Conservation (phyloP, 2,888 invertebrate genomes). For the Pachydiplax longipennis region DNA sequence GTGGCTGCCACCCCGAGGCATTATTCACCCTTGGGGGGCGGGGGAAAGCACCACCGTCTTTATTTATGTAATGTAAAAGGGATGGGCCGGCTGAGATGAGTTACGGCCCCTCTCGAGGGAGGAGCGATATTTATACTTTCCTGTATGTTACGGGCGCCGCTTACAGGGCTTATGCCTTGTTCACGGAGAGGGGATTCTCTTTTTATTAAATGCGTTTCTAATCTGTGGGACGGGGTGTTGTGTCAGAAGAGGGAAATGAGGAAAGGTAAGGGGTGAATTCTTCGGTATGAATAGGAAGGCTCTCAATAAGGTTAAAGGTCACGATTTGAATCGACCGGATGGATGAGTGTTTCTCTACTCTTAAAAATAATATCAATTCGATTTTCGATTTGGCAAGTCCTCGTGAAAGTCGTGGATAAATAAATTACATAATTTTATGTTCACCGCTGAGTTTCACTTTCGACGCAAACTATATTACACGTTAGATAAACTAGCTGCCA, state of each 20-base stretch:
- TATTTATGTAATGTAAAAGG: constrained; percentile 38
- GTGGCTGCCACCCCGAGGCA: constrained; percentile 32
- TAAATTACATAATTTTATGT: too few relatives aligned
- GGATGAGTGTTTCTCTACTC: too few relatives aligned
- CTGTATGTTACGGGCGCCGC: not conserved
- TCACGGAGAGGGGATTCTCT: not conserved
- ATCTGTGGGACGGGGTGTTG: not conserved
- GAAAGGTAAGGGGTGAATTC: not conserved
- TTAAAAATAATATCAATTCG: too few relatives aligned
- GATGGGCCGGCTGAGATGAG: constrained; percentile 20
- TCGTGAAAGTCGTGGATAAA: too few relatives aligned
- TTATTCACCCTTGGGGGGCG: constrained; percentile 46
- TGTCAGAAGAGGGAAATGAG: not conserved
- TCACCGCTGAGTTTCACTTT: too few relatives aligned
- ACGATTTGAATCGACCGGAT: too few relatives aligned
- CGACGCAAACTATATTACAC: too few relatives aligned
- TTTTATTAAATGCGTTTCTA: not conserved
- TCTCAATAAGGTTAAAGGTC: too few relatives aligned
- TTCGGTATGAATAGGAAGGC: too few relatives aligned
- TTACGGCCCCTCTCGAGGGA: not conserved
- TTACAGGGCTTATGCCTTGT: not conserved
- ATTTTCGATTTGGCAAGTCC: too few relatives aligned
- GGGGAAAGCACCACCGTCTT: constrained; percentile 36
- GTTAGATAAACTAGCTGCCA: too few relatives aligned
- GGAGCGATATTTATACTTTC: not conserved